Evolutionary conservation across 1,140 invertebrate species (phyloP).

Genomic region (Drosophila kohkoa): DNA sequence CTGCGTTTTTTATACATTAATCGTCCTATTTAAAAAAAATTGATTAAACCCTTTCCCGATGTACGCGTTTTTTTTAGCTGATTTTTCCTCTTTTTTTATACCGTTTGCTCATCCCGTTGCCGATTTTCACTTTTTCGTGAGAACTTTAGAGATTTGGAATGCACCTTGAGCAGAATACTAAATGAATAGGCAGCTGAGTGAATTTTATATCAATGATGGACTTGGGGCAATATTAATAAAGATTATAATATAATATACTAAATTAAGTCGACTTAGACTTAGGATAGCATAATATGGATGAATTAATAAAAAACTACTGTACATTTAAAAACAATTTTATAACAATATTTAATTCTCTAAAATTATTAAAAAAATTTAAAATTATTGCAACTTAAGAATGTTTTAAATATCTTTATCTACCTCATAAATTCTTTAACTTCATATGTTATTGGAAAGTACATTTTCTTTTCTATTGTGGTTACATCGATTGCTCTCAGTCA

Average conservation of each 20-base stretch:
- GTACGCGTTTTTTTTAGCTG: conserved; percentile 61
- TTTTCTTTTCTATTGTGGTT: conserved; percentile 41
- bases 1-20: conserved; percentile 76
- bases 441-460: not conserved
- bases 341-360: no score
- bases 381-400: no score
- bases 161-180: conserved; percentile 12
- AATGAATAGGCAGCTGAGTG: not conserved
- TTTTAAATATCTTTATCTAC: not conserved
- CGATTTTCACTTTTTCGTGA: conserved; percentile 81
- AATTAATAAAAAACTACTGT: no score
- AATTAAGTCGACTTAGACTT: not conserved
- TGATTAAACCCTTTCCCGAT: conserved; percentile 77
- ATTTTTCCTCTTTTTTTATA: conserved; percentile 80
- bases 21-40: conserved; percentile 77
- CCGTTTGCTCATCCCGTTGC: conserved; percentile 67
- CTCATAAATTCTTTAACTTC: not conserved
- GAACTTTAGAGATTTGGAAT: conserved; percentile 48
- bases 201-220: no score
- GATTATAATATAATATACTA: not conserved
- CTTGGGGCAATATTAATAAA: no score
- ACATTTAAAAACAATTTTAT: no score
- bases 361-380: no score
- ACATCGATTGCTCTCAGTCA: conserved; percentile 16
- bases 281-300: no score